Evolutionary conservation across 1,140 invertebrate species (phyloP), one percentile per base, ranked within the genome.

Genomic region (Apis laboriosa): DNA sequence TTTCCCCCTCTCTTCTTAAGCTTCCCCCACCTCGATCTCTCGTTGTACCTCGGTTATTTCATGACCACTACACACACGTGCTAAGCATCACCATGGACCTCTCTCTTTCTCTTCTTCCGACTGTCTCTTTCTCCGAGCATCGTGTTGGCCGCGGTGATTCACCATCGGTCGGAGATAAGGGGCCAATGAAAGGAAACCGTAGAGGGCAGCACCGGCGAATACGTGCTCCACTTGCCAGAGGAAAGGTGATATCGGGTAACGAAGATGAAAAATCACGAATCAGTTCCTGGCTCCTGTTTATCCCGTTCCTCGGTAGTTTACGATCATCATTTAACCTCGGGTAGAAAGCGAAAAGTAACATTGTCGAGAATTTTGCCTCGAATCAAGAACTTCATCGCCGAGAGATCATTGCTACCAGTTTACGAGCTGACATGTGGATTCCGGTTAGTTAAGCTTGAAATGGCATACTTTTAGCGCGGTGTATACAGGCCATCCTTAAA

Each of bases 161-260:
- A 89, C 86, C 88, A 83, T 84, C 86, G 84, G 68, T 56, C 75
- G 80, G 68, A 89, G 88, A 89, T 89, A 89, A 89, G 83, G 61
- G 85, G 64, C 85, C 88, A 89, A 89, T 85, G 89, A 82, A 89
- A 89, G 88, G 83, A 83, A 89, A 83, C 82, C 76, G 68, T 83
- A 77, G 83, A 83, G 75, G 67, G 83, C 83, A 87, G 81, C 85
- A 87, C 73, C 73, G 34, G 17, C 51, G 83, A 67, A 70, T 81
- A 81, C 82, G 84, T 80, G 77, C 84, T 73, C 67, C 80, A 76
- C 85, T 76, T 87, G 77, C 77, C 58, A n/a, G 73, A 79, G 72
- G 71, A 67, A 76, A 86, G 84, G 75, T 79, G 55, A 68, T 68
- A 79, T 28, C 61, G 76, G 51, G 51, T 73, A 87, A 80, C 82